phyloP scores from a whole-genome alignment of 1,140 invertebrate genomes.

The Aphelenchoides avenae region DNA sequence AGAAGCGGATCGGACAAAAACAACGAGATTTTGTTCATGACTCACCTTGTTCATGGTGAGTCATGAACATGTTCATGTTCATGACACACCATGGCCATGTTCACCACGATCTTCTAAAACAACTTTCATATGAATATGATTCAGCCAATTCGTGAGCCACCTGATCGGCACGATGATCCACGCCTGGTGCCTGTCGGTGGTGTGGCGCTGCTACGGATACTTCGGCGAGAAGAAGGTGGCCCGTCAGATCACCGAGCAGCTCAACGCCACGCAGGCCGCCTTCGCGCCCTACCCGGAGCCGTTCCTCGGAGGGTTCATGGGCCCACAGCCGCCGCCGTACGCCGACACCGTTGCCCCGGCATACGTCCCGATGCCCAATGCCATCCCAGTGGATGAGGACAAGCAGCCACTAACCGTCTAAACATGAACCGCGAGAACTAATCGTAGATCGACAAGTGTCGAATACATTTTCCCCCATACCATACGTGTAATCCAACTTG shows the following conservation, averaged over 20 bases:
- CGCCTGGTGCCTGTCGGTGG: constrained; percentile 54
- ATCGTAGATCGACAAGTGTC: no score
- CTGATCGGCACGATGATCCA: constrained; percentile 54
- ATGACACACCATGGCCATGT: constrained; percentile 1
- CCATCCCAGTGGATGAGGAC: no score
- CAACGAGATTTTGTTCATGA: no score
- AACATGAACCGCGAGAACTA: no score
- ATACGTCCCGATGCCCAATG: no score
- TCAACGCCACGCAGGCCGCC: constrained; percentile 48
- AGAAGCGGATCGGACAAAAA: no score
- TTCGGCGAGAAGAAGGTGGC: constrained; percentile 59
- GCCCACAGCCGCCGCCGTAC: constrained; percentile 51
- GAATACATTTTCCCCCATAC: no score
- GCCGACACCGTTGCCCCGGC: no score
- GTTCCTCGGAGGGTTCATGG: constrained; percentile 23
- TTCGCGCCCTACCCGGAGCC: constrained; percentile 58
- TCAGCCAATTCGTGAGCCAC: constrained; percentile 47
- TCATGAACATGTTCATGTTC: no score
- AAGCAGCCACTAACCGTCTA: no score
- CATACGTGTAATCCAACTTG: no score
- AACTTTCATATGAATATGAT: constrained; percentile 15
- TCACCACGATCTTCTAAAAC: neutral
- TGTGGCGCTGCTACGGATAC: constrained; percentile 57
- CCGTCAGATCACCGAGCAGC: constrained; percentile 53
- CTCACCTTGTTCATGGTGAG: no score